Percentiles rank a stretch among this genome's conserved stretches.
Evolutionary conservation across 2,797 vertebrate species (phyloP).

Genomic region (Danio albolineatus): DNA sequence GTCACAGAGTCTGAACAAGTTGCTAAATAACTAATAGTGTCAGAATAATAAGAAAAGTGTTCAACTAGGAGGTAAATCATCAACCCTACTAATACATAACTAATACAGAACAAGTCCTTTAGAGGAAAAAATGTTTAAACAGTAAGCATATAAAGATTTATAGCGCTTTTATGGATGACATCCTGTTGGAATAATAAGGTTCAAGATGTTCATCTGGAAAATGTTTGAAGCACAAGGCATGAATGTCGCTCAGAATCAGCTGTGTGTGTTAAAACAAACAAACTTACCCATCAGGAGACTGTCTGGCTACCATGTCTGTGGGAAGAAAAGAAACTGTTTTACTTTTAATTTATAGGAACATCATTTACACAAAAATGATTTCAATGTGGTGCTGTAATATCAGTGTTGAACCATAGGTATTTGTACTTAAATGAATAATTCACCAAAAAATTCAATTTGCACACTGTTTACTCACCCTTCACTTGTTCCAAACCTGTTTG

Average conservation of each 20-base stretch:
- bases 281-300: constrained; percentile 64
- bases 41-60: neutral
- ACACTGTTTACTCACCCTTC: too few species aligned
- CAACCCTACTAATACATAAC: neutral
- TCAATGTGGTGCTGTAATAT: neutral
- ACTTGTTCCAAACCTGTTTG: too few species aligned
- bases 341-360: neutral
- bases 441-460: too few species aligned
- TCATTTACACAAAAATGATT: neutral
- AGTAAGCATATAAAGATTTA: neutral
- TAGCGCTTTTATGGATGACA: neutral
- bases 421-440: too few species aligned
- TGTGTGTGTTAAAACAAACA: neutral
- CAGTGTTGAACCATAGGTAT: too few species aligned
- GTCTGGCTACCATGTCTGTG: constrained; percentile 56
- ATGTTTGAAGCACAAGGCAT: neutral
- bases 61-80: constrained; percentile 28
- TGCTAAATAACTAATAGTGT: neutral
- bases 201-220: constrained; percentile 10
- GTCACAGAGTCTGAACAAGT: constrained; percentile 9
- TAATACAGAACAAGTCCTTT: neutral
- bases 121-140: neutral
- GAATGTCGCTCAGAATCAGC: neutral
- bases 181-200: neutral
- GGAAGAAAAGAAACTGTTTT: neutral